These are phyloP conservation scores for Octodon degus DNA, from an alignment of 2,113 vertebrate species.

Conservation along the genomic window DNA sequence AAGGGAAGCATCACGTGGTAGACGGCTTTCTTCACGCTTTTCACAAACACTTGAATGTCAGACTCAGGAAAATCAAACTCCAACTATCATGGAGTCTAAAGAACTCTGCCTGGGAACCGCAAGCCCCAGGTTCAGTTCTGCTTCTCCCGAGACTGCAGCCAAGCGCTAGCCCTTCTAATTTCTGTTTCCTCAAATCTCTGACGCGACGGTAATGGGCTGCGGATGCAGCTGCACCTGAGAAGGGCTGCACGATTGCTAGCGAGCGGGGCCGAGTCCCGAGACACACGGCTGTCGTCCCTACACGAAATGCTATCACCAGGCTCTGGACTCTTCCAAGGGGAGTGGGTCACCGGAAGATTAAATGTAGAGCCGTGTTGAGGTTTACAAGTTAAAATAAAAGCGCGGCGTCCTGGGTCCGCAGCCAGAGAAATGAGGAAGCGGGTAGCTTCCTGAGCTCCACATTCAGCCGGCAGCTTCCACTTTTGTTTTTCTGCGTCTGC, in stretches of 20 bases:
- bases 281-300: background rate
- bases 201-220: background rate
- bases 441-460: background rate
- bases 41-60: background rate
- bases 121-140: background rate
- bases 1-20: background rate
- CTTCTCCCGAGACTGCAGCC: background rate
- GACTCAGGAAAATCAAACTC: background rate
- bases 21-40: background rate
- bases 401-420: background rate
- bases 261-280: background rate
- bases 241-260: background rate
- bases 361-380: background rate
- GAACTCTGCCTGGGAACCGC: background rate
- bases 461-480: slow-evolving; percentile 23
- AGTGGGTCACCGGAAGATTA: background rate
- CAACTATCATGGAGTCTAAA: background rate
- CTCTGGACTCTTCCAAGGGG: background rate
- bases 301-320: background rate
- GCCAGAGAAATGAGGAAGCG: slow-evolving; percentile 55
- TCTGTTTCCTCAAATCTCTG: background rate
- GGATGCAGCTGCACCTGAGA: background rate
- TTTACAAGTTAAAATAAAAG: background rate
- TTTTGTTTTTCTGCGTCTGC: background rate
- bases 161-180: background rate